These are phyloP conservation scores for Hippocampus kuda DNA, from an alignment of 2,797 vertebrate species.

Conservation along the genomic window DNA sequence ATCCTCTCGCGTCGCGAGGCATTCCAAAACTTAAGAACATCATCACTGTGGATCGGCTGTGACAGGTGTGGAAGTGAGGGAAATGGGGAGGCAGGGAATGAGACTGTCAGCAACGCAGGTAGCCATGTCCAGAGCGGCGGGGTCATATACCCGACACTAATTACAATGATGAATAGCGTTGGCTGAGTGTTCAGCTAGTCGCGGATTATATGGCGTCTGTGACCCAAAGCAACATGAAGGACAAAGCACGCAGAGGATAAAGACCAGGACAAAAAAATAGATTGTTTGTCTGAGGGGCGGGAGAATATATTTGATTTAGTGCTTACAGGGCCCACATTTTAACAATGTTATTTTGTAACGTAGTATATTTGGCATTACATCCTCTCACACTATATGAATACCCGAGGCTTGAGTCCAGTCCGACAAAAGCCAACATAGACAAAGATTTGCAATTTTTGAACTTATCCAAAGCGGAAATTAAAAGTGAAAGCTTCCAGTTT, in stretches of 20 bases:
- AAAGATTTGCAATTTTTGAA: no score
- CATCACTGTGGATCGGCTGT: constrained; percentile 23
- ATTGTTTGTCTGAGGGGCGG: constrained; percentile 45
- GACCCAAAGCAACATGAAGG: constrained; percentile 57
- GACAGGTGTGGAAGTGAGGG: constrained; percentile 23
- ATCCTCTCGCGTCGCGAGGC: neutral
- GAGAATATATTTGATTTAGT: constrained; percentile 53
- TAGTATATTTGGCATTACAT: neutral
- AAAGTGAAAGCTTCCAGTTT: neutral
- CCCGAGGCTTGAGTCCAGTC: no score
- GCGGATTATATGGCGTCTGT: constrained; percentile 61
- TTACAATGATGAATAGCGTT: constrained; percentile 69
- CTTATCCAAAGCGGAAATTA: no score
- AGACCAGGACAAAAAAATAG: constrained; percentile 23
- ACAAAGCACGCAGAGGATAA: constrained; percentile 36
- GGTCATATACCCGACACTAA: constrained; percentile 62
- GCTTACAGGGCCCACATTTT: constrained; percentile 28
- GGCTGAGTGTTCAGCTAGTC: constrained; percentile 41
- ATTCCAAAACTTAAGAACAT: constrained; percentile 12
- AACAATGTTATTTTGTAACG: constrained; percentile 26
- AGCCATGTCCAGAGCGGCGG: constrained; percentile 59
- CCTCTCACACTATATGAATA: no score
- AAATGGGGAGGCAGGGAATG: constrained; percentile 14
- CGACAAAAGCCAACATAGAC: no score
- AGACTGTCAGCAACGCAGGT: constrained; percentile 51